Evolutionary conservation across 2,113 vertebrate species (phyloP).

Genomic region (Zosterops japonicus): DNA sequence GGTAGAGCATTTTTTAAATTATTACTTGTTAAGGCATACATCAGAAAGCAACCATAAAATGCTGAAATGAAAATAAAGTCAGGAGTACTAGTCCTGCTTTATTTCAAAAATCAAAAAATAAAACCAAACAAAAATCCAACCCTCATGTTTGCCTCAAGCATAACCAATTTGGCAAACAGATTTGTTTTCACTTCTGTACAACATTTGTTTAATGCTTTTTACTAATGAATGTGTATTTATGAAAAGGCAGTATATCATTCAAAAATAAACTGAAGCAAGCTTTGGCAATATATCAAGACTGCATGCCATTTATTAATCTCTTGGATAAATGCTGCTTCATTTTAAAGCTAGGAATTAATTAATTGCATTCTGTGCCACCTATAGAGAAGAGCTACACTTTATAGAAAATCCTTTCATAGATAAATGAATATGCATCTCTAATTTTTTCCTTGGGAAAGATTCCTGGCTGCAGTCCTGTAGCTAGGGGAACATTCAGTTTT

Average conservation of each 20-base stretch:
- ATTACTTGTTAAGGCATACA: background rate
- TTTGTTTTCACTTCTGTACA: slow-evolving; percentile 45
- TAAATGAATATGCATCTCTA: slow-evolving; percentile 44
- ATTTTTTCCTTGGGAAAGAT: slow-evolving; percentile 48
- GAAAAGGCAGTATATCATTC: slow-evolving; percentile 38
- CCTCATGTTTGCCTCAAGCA: slow-evolving; percentile 5
- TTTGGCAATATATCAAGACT: background rate
- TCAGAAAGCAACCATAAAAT: slow-evolving; percentile 3
- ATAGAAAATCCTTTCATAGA: slow-evolving; percentile 16
- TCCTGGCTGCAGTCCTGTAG: slow-evolving; percentile 18
- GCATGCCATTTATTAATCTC: slow-evolving; percentile 44
- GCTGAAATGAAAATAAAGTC: slow-evolving; percentile 17
- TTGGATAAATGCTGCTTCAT: slow-evolving; percentile 30
- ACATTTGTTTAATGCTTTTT: slow-evolving; percentile 49
- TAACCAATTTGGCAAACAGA: slow-evolving; percentile 45
- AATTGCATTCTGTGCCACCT: slow-evolving; percentile 54
- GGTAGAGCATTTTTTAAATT: background rate
- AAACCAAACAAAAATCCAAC: background rate
- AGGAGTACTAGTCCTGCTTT: background rate
- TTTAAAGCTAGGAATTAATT: slow-evolving; percentile 59
- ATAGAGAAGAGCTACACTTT: background rate
- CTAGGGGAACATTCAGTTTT: slow-evolving; percentile 18
- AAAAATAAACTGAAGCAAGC: slow-evolving; percentile 1
- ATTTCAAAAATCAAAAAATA: background rate
- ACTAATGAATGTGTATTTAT: slow-evolving; percentile 51